Base-by-base conservation (phyloP, 2,113 vertebrate species). In the Meriones unguiculatus region DNA sequence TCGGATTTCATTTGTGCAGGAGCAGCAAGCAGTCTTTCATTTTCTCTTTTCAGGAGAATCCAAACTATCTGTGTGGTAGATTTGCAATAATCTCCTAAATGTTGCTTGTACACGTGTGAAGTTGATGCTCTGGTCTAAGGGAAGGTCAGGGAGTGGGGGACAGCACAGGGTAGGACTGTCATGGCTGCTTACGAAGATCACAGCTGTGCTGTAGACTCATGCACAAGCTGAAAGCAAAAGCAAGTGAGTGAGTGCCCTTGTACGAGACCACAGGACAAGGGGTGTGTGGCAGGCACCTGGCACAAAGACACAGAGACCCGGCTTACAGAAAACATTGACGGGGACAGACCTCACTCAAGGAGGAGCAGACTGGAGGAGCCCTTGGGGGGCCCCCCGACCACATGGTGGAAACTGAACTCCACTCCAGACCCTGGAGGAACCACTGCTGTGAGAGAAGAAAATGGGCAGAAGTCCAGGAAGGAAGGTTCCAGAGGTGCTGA, bases 271-370 rank as follows among this genome's bases (percentile, higher is more conserved):
- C 15, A 65, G 64, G 28, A 78, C 1, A 1, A 17, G 17, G n/a
- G 12, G 25, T 0, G 2, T 64, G 52, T 15, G 24, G 38, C 2
- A 0, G 13, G 41, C 38, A 65, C 41, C 20, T 22, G 32, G n/a
- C 70, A 72, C 13, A 13, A 14, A 12, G 15, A 67, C 54, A 77
- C 0, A 13, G 18, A 12, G 15, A 67, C 54, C 72, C 0, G 1
- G n/a, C 28, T 67, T n/a, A 54, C 7, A 50, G 3, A 15, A 86
- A 77, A 57, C 59, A 15, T 13, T 38, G 17, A 38, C 84, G 59
- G 35, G 54, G 69, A 30, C 18, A 13, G 59, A 75, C 52, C 57
- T 78, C 82, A 70, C 70, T 41, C 72, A 41, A 18, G 54, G 77
- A 65, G 62, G 77, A 65, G 62, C 17, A 5, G 7, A 10, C 11